Evolutionary conservation across 2,888 invertebrate genomes (phyloP), one percentile per base, ranked within the genome.

Genomic region (Sphaerophoria rueppellii): DNA sequence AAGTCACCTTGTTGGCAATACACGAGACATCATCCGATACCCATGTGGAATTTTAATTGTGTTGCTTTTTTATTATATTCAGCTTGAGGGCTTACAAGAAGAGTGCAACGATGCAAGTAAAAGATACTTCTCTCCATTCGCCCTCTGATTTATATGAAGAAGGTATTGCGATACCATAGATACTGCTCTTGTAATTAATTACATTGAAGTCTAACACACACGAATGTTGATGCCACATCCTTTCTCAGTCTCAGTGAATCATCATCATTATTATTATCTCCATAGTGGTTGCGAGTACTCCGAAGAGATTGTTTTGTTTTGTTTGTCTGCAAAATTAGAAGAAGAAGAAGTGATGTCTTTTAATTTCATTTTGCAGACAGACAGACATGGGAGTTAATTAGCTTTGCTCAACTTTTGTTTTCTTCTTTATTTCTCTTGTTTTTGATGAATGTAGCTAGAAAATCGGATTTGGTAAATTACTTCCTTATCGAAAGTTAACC

Each of bases 31-130:
- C 46, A 40, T 24, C 60, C 58, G 72, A 55, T 54, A 71, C 54
- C 55, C 79, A 76, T 72, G 54, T 43, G 72, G 83, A 79, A 79
- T 83, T 83, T 83, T 83, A 79, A 83, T 79, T 79, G 83, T 79
- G 79, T 75, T 75, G 83, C 75, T 60, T 76, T 71, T 50, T 9
- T 70, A 67, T 79, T 69, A 67, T 67, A 75, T 65, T 60, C 24
- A 67, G 70, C 71, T 79, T 57, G 43, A 37, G 67, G 52, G 48
- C 48, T 6, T 24, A n/a, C 4, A 0, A 32, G 6, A 2, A 5
- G 14, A 37, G 58, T 0, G 12, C 0, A 40, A 0, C 24, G 9
- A 6, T 14, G 37, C n/a, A 16, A 34, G 11, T 50, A 37, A 52
- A 46, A 63, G 48, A 74, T 72, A 57, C 69, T 32, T 46, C 35